These are phyloP conservation scores for Thomomys bottae DNA, from an alignment of 2,113 vertebrate genomes.

Conservation along the genomic window DNA sequence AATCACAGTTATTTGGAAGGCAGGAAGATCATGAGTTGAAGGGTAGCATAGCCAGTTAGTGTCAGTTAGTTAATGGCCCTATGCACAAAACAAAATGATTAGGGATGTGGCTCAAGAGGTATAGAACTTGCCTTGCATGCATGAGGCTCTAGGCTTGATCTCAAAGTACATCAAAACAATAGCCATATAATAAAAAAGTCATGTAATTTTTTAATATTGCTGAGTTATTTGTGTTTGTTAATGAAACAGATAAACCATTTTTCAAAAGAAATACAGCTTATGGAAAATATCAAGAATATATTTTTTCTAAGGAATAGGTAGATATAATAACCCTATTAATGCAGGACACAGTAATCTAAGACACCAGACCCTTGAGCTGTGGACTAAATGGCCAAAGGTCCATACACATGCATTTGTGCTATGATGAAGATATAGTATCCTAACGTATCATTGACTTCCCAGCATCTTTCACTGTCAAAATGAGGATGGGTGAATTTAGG, in stretches of 20 bases:
- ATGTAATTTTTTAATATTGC: slow-evolving; percentile 7
- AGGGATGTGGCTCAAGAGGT: too few species aligned
- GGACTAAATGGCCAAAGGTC: neutral
- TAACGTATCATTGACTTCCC: neutral
- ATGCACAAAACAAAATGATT: too few species aligned
- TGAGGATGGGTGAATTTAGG: neutral
- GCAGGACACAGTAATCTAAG: neutral
- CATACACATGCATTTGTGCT: neutral
- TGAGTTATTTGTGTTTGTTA: neutral
- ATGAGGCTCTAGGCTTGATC: too few species aligned
- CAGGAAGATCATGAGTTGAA: too few species aligned
- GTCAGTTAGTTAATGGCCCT: too few species aligned
- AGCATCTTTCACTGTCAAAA: neutral
- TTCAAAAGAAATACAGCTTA: neutral
- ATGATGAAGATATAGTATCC: neutral
- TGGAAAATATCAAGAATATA: neutral
- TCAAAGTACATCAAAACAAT: neutral
- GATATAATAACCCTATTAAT: neutral
- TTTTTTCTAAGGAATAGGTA: neutral
- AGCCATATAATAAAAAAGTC: neutral
- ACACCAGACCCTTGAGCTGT: neutral
- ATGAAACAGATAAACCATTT: neutral
- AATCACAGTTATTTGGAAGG: too few species aligned
- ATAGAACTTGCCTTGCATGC: too few species aligned
- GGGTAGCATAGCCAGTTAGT: too few species aligned